phyloP scores from a whole-genome alignment of 1,140 invertebrate genomes.

The Lordiphosa clarofinis region DNA sequence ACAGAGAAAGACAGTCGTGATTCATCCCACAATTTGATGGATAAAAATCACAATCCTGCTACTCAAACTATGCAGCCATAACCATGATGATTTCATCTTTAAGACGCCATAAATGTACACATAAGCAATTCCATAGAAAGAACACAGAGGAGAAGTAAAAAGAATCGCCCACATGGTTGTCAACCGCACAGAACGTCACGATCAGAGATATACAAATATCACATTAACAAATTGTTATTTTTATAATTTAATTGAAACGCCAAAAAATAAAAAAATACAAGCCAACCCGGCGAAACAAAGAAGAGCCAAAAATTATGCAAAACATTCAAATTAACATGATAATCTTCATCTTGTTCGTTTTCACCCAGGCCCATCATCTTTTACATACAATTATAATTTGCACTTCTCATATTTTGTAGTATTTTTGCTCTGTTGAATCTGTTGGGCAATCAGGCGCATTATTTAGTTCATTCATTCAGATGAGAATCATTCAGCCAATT shows the following conservation, averaged over 20 bases:
- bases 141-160: constrained; percentile 7
- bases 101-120: constrained; percentile 6
- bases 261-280: constrained; percentile 30
- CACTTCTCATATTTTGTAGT: constrained; percentile 20
- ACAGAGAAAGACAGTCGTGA: constrained; percentile 15
- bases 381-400: constrained; percentile 25
- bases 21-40: constrained; percentile 1
- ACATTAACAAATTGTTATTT: constrained; percentile 73
- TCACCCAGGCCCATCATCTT: not conserved
- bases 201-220: constrained; percentile 40
- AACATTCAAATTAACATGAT: constrained; percentile 51
- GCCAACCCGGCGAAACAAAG: constrained; percentile 33
- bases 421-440: constrained; percentile 13
- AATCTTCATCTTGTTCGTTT: constrained; percentile 19
- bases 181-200: constrained; percentile 20
- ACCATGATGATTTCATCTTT: constrained; percentile 9
- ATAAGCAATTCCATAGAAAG: constrained; percentile 7
- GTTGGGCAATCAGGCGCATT: constrained; percentile 57
- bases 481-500: constrained; percentile 47
- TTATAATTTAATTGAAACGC: constrained; percentile 71
- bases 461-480: constrained; percentile 42
- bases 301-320: constrained; percentile 20
- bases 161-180: constrained; percentile 24
- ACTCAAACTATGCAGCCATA: constrained; percentile 6
- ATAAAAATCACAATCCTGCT: constrained; percentile 10